Evolutionary conservation across 1,140 invertebrate genomes (phyloP).

Genomic region (Agrypnia vestita): DNA sequence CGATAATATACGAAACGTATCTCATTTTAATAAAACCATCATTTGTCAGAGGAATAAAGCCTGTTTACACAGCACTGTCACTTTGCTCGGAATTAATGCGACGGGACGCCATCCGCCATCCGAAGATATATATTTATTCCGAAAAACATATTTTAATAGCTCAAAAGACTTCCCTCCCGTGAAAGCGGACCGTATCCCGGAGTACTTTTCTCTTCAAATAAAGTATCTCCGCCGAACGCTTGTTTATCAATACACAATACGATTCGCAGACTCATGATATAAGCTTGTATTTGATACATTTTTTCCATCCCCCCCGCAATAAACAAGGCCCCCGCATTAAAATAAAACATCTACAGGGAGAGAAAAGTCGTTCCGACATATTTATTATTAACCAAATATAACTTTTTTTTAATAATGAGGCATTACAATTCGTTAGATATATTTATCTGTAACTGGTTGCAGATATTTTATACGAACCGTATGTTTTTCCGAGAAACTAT

Average conservation of each 20-base stretch:
- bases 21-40: conserved; percentile 48
- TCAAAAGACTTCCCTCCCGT: conserved; percentile 40
- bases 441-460: no score
- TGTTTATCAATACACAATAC: conserved; percentile 52
- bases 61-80: conserved; percentile 44
- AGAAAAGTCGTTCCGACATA: background rate
- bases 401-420: no score
- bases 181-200: conserved; percentile 29
- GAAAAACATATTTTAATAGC: conserved; percentile 54
- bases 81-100: conserved; percentile 39
- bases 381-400: no score
- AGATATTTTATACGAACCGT: no score
- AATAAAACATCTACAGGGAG: conserved; percentile 28
- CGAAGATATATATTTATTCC: conserved; percentile 46
- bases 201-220: conserved; percentile 39
- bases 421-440: no score
- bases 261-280: conserved; percentile 52
- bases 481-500: no score
- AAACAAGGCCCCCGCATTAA: conserved; percentile 29
- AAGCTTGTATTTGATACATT: conserved; percentile 50
- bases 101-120: background rate
- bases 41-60: conserved; percentile 46
- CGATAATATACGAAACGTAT: conserved; percentile 21
- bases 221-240: conserved; percentile 35
- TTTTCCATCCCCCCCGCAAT: conserved; percentile 36